phyloP scores from a whole-genome alignment of 1,140 invertebrate genomes.

The Drosophila virilis region DNA sequence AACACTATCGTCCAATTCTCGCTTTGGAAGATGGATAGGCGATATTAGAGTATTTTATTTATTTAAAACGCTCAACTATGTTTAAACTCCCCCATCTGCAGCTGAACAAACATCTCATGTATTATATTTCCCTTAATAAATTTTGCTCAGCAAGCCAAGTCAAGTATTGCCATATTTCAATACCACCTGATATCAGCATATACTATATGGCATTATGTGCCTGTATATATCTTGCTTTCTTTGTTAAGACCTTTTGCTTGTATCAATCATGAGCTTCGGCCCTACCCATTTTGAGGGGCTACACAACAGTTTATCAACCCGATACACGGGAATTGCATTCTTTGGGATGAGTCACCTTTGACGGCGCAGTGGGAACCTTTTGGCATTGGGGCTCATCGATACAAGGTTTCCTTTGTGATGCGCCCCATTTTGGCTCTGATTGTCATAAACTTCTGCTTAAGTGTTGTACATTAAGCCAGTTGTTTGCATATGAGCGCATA shows the following conservation, averaged over 20 bases:
- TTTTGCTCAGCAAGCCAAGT: not conserved
- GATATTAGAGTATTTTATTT: too few relatives aligned
- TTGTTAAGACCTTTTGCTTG: slow-evolving; percentile 24
- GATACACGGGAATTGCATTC: slow-evolving; percentile 49
- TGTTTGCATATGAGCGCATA: slow-evolving; percentile 25
- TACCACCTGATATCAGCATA: not conserved
- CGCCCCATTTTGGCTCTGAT: slow-evolving; percentile 16
- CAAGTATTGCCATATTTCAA: slow-evolving; percentile 4
- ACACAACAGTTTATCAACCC: slow-evolving; percentile 41
- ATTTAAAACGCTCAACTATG: not conserved
- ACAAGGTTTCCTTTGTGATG: slow-evolving; percentile 37
- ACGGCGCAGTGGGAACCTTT: slow-evolving; percentile 18
- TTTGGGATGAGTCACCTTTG: slow-evolving; percentile 27
- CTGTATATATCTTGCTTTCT: not conserved
- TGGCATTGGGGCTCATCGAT: not conserved
- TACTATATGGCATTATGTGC: too few relatives aligned
- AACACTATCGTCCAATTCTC: too few relatives aligned
- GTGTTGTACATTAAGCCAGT: slow-evolving; percentile 42
- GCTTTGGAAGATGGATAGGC: too few relatives aligned
- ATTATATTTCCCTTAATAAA: slow-evolving; percentile 2
- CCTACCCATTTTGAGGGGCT: slow-evolving; percentile 30
- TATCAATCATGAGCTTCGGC: slow-evolving; percentile 35
- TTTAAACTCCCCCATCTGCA: not conserved
- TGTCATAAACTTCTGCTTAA: slow-evolving; percentile 52
- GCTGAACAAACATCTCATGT: not conserved